Conservation (phyloP, 2,113 vertebrate genomes). For the Tragulus kanchil region DNA sequence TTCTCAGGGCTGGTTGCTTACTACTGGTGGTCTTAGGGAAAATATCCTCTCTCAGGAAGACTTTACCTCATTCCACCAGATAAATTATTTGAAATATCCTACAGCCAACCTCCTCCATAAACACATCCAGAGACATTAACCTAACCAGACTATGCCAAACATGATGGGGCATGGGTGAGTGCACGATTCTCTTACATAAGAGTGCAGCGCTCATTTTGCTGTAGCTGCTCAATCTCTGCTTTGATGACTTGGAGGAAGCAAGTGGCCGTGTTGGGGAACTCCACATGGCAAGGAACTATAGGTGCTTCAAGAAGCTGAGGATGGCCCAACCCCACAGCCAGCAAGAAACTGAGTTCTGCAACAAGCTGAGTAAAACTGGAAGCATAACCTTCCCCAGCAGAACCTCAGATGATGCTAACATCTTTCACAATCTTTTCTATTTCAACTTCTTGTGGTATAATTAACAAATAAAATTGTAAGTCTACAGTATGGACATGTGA, state of each 20-base stretch:
- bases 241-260: background rate
- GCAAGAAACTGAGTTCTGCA: background rate
- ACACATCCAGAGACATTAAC: background rate
- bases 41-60: background rate
- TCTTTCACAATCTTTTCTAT: background rate
- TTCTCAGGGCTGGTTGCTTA: background rate
- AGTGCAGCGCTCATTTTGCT: background rate
- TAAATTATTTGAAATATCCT: background rate
- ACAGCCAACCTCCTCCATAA: background rate
- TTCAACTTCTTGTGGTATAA: background rate
- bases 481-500: background rate
- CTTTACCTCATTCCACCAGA: background rate
- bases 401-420: background rate
- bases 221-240: background rate
- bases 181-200: background rate
- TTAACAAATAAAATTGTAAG: background rate
- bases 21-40: background rate
- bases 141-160: background rate
- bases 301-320: background rate
- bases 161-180: background rate
- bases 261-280: background rate
- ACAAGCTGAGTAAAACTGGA: background rate
- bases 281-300: background rate
- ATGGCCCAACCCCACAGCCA: background rate
- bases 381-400: background rate